A percentile compares a stretch with the other conserved stretches of the same genome.
Conservation (phyloP, 1,140 invertebrate species). For the Lasioglossum albipes region DNA sequence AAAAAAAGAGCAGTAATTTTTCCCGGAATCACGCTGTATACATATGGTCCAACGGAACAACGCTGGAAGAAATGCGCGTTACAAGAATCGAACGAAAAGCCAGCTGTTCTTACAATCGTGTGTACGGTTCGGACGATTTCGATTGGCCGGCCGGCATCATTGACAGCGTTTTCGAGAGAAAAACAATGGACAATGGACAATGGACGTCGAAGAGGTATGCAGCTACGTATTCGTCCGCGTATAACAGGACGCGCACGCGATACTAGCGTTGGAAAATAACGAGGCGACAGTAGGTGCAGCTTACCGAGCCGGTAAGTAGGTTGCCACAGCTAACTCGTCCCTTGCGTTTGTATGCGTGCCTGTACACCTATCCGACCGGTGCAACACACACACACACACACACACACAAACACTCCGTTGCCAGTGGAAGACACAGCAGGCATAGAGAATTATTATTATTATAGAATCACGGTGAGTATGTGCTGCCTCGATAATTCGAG, state of each 20-base stretch:
- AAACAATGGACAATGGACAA: constrained; percentile 9
- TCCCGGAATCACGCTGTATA: too few species aligned
- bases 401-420: background rate
- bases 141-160: background rate
- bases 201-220: background rate
- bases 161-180: background rate
- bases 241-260: background rate
- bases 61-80: too few species aligned
- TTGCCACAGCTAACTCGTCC: constrained; percentile 51
- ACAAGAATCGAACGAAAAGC: too few species aligned
- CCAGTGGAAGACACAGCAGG: constrained; percentile 23
- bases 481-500: background rate
- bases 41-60: too few species aligned
- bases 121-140: background rate
- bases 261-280: constrained; percentile 33
- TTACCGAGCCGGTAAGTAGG: constrained; percentile 57
- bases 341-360: background rate
- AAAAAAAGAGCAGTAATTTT: too few species aligned
- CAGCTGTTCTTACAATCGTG: too few species aligned
- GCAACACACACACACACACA: background rate
- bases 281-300: constrained; percentile 42
- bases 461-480: constrained; percentile 1
- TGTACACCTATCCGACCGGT: constrained; percentile 21
- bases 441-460: background rate
- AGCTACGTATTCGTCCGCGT: background rate